These are phyloP conservation scores for Hirundo rustica DNA, from an alignment of 2,797 vertebrate species.

Conservation along the genomic window DNA sequence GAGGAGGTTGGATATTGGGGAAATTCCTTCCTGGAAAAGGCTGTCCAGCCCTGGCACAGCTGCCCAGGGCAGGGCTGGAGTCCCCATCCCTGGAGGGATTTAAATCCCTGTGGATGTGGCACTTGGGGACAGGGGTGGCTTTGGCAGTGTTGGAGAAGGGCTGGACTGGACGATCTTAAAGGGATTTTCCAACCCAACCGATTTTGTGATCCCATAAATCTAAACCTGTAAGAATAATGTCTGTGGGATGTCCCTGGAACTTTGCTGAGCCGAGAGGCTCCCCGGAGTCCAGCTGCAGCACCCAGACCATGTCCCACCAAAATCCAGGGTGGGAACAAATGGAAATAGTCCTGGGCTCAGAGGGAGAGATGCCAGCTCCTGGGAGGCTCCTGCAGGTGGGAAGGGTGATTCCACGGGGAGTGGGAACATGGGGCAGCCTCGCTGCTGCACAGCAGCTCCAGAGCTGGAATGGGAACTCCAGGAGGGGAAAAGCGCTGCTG, in stretches of 20 bases:
- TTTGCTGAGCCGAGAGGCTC: background rate
- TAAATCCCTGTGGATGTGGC: background rate
- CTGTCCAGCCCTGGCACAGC: background rate
- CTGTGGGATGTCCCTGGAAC: background rate
- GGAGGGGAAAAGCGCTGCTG: accelerated
- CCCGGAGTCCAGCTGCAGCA: background rate
- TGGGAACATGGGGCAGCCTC: background rate
- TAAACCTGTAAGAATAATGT: accelerated
- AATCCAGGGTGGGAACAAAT: accelerated
- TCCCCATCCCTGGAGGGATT: background rate
- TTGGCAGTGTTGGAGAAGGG: background rate
- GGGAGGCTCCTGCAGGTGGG: accelerated
- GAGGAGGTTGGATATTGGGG: background rate
- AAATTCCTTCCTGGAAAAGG: background rate
- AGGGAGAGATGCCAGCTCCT: background rate
- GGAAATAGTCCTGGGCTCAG: accelerated
- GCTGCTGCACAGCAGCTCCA: background rate
- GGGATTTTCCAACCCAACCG: background rate
- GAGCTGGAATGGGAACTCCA: background rate
- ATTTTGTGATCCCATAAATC: background rate
- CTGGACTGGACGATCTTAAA: too few species aligned
- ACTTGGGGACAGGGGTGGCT: background rate
- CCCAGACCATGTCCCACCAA: background rate
- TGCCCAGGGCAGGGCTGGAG: background rate
- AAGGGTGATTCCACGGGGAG: accelerated